Evolutionary conservation across 2,797 vertebrate species (phyloP).

Genomic region (Nasua narica): DNA sequence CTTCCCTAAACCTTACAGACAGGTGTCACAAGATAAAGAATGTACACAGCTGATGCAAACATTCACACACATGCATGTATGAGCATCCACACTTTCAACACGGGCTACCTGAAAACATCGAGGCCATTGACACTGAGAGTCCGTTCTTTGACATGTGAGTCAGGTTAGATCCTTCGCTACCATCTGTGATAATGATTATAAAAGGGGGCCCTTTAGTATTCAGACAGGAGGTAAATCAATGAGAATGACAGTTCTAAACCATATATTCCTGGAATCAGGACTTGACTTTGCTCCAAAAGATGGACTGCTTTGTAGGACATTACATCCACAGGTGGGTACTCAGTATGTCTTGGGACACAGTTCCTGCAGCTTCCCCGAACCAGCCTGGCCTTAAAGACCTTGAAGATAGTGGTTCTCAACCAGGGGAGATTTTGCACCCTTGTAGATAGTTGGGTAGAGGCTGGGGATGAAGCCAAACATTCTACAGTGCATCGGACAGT

Average conservation of each 20-base stretch:
- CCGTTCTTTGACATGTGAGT: slow-evolving; percentile 93
- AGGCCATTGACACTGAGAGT: slow-evolving; percentile 94
- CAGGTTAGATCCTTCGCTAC: slow-evolving; percentile 93
- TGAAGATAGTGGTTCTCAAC: neutral
- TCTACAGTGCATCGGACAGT: neutral
- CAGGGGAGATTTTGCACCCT: neutral
- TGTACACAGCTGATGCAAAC: neutral
- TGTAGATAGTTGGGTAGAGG: neutral
- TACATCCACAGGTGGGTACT: neutral
- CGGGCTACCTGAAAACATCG: slow-evolving; percentile 93
- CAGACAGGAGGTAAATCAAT: neutral
- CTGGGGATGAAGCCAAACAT: neutral
- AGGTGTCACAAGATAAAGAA: neutral
- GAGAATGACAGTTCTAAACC: neutral
- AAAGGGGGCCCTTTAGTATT: slow-evolving; percentile 84
- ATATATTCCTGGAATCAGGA: neutral
- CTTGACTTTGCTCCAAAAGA: neutral
- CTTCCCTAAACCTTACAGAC: neutral
- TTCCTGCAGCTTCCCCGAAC: slow-evolving; percentile 3
- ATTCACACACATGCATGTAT: slow-evolving; percentile 53
- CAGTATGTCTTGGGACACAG: neutral
- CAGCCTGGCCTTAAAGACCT: neutral
- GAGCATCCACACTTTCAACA: slow-evolving; percentile 45
- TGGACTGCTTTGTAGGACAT: neutral
- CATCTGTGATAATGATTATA: slow-evolving; percentile 92